These are phyloP conservation scores for Tylochromis polylepis DNA, from an alignment of 2,113 vertebrate genomes.

Conservation along the genomic window DNA sequence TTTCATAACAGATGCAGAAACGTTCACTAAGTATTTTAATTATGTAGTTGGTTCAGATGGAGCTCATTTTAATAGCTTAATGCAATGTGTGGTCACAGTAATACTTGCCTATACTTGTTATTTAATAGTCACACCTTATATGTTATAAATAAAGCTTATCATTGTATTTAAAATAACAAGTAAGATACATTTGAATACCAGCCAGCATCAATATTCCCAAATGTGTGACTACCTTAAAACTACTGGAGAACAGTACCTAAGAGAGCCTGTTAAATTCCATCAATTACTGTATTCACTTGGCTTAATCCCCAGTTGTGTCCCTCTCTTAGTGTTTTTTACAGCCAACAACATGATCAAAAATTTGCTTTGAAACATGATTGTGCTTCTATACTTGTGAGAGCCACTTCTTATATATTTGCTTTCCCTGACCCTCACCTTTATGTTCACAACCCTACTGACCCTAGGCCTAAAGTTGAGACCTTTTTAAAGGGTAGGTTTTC, in stretches of 20 bases:
- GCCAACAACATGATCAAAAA: neutral
- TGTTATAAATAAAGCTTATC: neutral
- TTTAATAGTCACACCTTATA: neutral
- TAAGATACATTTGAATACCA: neutral
- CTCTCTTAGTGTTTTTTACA: neutral
- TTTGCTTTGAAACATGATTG: neutral
- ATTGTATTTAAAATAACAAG: neutral
- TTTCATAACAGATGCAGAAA: neutral
- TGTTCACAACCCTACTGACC: neutral
- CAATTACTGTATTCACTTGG: neutral
- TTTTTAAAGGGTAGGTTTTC: neutral
- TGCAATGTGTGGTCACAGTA: neutral
- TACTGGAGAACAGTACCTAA: neutral
- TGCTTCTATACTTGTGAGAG: neutral
- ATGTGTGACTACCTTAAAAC: neutral
- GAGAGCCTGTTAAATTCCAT: neutral
- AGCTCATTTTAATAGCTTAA: neutral
- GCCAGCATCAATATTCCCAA: neutral
- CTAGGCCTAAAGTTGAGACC: neutral
- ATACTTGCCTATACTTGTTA: neutral
- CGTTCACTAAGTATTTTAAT: neutral
- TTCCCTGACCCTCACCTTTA: neutral
- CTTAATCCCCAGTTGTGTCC: neutral
- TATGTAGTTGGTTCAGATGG: neutral
- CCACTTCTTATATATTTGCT: neutral